Evolutionary conservation across 2,888 invertebrate species (phyloP).

Genomic region (Polyommatus iphigenia): DNA sequence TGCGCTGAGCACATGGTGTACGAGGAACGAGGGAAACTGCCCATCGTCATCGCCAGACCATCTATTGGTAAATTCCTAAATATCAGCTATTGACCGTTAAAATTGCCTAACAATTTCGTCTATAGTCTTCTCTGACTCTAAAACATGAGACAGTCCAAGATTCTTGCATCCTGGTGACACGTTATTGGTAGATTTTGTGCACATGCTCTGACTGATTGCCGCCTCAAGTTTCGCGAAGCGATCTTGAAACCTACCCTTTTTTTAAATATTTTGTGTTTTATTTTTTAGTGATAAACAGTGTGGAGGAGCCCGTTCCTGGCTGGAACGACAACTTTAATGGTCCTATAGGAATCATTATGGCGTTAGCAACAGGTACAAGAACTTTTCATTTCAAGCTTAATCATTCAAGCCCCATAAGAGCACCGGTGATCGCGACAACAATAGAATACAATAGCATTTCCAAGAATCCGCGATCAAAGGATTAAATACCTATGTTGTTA

Average conservation of each 20-base stretch:
- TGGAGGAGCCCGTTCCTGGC: slow-evolving; percentile 83
- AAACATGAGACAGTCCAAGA: too few species aligned
- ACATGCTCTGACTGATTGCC: too few species aligned
- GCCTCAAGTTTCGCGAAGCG: too few species aligned
- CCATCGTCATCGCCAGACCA: slow-evolving; percentile 90
- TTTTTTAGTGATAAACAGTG: slow-evolving; percentile 80
- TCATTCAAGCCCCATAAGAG: too few species aligned
- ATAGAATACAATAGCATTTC: too few species aligned
- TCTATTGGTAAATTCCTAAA: slow-evolving; percentile 85
- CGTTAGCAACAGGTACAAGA: slow-evolving; percentile 2
- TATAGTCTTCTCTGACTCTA: too few species aligned
- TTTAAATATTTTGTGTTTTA: background rate
- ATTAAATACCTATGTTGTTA: too few species aligned
- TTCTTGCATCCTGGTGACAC: too few species aligned
- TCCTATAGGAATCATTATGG: slow-evolving; percentile 83
- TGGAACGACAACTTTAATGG: slow-evolving; percentile 97
- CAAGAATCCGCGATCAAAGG: too few species aligned
- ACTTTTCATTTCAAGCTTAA: background rate
- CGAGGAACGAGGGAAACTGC: slow-evolving; percentile 84
- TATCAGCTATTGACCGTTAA: background rate
- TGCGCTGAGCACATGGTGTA: slow-evolving; percentile 90
- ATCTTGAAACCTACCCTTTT: background rate
- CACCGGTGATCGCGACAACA: too few species aligned
- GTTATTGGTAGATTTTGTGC: too few species aligned
- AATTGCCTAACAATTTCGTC: too few species aligned